These are phyloP conservation scores for Synanthedon andrenaeformis DNA, from an alignment of 2,888 invertebrate species.

Conservation along the genomic window DNA sequence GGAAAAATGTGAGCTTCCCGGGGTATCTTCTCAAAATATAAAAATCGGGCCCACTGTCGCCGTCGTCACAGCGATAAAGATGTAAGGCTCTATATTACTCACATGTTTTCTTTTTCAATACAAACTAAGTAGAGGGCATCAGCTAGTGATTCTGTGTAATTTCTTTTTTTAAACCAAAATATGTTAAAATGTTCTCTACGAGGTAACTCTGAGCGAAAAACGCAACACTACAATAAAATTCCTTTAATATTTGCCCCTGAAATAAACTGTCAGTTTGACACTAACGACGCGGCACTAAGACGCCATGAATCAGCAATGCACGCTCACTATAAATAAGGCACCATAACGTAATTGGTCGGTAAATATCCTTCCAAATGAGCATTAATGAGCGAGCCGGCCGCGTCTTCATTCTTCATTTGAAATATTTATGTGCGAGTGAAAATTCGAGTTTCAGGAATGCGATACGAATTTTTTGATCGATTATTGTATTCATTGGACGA, in stretches of 20 bases:
- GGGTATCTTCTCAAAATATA: too few relatives aligned
- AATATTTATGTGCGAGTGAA: constrained; percentile 31
- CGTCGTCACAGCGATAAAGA: too few relatives aligned
- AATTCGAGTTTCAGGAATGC: constrained; percentile 21
- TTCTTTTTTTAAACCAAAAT: too few relatives aligned
- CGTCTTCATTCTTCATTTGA: constrained; percentile 42
- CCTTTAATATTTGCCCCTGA: constrained; percentile 5
- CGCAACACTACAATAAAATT: background rate
- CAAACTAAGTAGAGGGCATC: too few relatives aligned
- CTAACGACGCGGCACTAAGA: constrained; percentile 34
- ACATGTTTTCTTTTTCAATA: too few relatives aligned
- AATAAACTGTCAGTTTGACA: constrained; percentile 30
- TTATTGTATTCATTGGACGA: constrained; percentile 10
- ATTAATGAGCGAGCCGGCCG: constrained; percentile 36
- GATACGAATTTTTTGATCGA: constrained; percentile 16
- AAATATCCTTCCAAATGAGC: constrained; percentile 53
- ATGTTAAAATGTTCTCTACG: background rate
- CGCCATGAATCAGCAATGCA: constrained; percentile 39
- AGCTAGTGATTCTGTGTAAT: too few relatives aligned
- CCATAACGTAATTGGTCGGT: constrained; percentile 55
- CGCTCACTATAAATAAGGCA: constrained; percentile 37
- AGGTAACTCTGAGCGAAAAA: background rate
- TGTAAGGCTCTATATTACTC: too few relatives aligned
- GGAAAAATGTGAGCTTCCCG: too few relatives aligned
- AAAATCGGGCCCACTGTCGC: too few relatives aligned